These are phyloP conservation scores for Rhea pennata DNA, from an alignment of 2,113 vertebrate species.

Conservation along the genomic window DNA sequence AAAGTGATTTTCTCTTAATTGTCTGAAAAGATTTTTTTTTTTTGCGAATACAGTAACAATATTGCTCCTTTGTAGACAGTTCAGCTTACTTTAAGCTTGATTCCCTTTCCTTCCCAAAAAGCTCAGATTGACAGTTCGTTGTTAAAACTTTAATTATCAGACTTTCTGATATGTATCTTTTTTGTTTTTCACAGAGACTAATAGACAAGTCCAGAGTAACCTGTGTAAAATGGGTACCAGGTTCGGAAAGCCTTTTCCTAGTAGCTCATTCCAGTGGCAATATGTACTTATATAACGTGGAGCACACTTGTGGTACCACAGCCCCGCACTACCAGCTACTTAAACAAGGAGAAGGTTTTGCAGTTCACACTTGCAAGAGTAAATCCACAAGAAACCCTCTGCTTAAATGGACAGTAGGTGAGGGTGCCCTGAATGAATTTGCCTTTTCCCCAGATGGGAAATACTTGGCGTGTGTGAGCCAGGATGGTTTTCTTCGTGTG, in stretches of 20 bases:
- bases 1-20: background rate
- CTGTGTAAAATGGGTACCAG: conserved; percentile 98
- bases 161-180: conserved; percentile 71
- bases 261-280: conserved; percentile 97
- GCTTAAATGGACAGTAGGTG: conserved; percentile 97
- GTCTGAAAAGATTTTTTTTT: background rate
- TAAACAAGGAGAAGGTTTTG: conserved; percentile 96
- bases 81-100: background rate
- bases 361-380: conserved; percentile 98
- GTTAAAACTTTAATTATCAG: conserved; percentile 15
- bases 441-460: conserved; percentile 98
- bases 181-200: conserved; percentile 90
- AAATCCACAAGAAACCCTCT: conserved; percentile 97
- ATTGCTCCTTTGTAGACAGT: background rate
- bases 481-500: conserved; percentile 96
- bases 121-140: background rate
- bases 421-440: conserved; percentile 97
- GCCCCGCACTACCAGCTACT: conserved; percentile 98
- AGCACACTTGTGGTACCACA: conserved; percentile 95
- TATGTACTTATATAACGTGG: conserved; percentile 99
- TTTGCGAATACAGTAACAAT: background rate
- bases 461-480: conserved; percentile 94
- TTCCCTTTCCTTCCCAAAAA: background rate
- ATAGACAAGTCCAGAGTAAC: conserved; percentile 99
- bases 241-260: conserved; percentile 97